Conservation (phyloP, 2,113 vertebrate species). For the Alces alces region DNA sequence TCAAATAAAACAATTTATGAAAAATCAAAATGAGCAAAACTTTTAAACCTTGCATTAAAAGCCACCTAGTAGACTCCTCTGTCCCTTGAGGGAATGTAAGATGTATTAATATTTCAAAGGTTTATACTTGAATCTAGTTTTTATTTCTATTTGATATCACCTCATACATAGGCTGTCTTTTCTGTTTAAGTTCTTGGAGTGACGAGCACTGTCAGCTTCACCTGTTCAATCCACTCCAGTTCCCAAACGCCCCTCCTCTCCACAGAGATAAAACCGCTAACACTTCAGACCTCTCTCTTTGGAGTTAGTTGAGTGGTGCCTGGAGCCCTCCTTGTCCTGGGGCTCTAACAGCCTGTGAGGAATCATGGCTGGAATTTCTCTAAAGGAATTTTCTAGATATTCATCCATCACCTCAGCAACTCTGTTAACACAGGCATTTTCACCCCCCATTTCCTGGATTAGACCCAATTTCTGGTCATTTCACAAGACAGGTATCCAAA, state of each 20-base stretch:
- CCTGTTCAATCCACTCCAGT: not conserved
- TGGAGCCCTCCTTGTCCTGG: too few relatives aligned
- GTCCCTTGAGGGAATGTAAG: not conserved
- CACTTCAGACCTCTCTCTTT: not conserved
- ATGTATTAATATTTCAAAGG: slow-evolving; percentile 22
- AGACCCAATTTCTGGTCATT: not conserved
- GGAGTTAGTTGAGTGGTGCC: not conserved
- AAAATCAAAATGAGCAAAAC: slow-evolving; percentile 43
- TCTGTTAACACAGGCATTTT: not conserved
- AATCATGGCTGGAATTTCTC: not conserved
- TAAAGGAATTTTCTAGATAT: not conserved
- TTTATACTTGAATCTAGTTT: not conserved
- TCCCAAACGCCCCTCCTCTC: not conserved
- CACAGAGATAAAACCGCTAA: not conserved
- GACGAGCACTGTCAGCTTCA: not conserved
- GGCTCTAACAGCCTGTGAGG: not conserved
- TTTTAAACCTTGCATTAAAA: slow-evolving; percentile 35
- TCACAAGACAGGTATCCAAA: not conserved
- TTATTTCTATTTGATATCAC: slow-evolving; percentile 7
- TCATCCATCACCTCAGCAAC: not conserved
- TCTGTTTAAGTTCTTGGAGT: not conserved
- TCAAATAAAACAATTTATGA: slow-evolving; percentile 14
- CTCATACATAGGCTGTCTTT: not conserved
- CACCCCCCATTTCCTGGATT: not conserved
- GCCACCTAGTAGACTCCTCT: not conserved